Evolutionary conservation across 2,113 vertebrate genomes (phyloP).

Genomic region (Hiodon tergisus): DNA sequence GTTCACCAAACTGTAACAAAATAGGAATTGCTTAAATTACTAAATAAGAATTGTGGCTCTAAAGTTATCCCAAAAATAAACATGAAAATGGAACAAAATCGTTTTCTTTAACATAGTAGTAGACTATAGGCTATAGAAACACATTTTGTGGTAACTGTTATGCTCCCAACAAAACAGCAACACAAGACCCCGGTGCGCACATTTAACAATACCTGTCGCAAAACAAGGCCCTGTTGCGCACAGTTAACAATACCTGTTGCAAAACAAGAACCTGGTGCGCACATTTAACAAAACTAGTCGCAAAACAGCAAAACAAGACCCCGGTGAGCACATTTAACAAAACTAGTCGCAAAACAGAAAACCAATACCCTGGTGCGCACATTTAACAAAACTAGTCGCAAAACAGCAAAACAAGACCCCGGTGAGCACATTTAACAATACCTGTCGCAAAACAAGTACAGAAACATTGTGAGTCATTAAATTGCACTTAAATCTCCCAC

Average conservation of each 20-base stretch:
- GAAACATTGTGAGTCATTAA: slow-evolving; percentile 58
- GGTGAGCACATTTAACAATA: slow-evolving; percentile 54
- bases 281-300: slow-evolving; percentile 33
- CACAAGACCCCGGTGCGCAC: slow-evolving; percentile 46
- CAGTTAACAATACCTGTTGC: too few species aligned
- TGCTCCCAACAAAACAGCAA: slow-evolving; percentile 28
- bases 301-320: slow-evolving; percentile 55
- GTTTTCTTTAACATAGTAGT: slow-evolving; percentile 9
- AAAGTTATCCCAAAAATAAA: slow-evolving; percentile 34
- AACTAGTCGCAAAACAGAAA: too few species aligned
- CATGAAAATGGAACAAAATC: slow-evolving; percentile 32
- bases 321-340: too few species aligned
- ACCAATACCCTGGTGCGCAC: too few species aligned
- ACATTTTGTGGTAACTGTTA: slow-evolving; percentile 36
- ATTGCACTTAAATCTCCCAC: slow-evolving; percentile 63
- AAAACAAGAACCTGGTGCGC: too few species aligned
- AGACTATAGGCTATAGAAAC: slow-evolving; percentile 22
- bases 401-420: slow-evolving; percentile 37
- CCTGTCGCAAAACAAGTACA: slow-evolving; percentile 58
- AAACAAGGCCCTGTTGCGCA: slow-evolving; percentile 36
- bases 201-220: slow-evolving; percentile 60
- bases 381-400: too few species aligned
- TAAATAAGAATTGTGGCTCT: slow-evolving; percentile 43
- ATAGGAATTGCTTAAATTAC: slow-evolving; percentile 32
- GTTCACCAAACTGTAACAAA: slow-evolving; percentile 39